These are phyloP conservation scores for Drosophila pseudoobscura DNA, from an alignment of 1,140 invertebrate genomes.

Conservation along the genomic window DNA sequence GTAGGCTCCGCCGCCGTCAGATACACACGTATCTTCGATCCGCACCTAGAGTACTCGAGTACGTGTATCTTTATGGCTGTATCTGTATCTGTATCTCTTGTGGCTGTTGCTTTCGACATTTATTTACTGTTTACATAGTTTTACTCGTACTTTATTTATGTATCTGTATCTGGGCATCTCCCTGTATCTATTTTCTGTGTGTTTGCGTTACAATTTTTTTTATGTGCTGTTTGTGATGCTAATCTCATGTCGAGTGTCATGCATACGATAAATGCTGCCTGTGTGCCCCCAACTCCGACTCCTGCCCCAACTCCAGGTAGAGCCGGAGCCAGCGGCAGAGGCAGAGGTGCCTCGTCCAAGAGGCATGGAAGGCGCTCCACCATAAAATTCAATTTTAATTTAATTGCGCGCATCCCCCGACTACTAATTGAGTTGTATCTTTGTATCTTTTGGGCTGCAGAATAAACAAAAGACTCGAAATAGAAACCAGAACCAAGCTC, in stretches of 20 bases:
- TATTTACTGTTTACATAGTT: conserved; percentile 74
- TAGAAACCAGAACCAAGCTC: conserved; percentile 15
- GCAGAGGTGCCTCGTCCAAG: conserved; percentile 29
- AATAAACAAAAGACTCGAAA: conserved; percentile 4
- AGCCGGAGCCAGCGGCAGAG: neutral
- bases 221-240: conserved; percentile 81
- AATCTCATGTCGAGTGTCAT: conserved; percentile 74
- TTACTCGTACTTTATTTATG: conserved; percentile 41
- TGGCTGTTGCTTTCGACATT: conserved; percentile 46
- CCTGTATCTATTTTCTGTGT: conserved; percentile 27
- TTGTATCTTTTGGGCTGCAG: conserved; percentile 19
- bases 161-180: conserved; percentile 18
- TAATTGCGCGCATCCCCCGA: conserved; percentile 72
- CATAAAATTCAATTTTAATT: conserved; percentile 81
- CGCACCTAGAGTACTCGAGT: conserved; percentile 16
- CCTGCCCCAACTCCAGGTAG: conserved; percentile 21
- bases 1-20: too few relatives aligned
- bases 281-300: neutral
- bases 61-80: conserved; percentile 28
- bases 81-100: neutral
- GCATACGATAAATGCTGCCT: conserved; percentile 72
- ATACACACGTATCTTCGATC: conserved; percentile 15
- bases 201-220: conserved; percentile 74
- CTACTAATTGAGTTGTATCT: conserved; percentile 65
- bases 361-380: conserved; percentile 34